Base-by-base conservation (phyloP, 2,888 invertebrate species). In the Eupithecia centaureata region DNA sequence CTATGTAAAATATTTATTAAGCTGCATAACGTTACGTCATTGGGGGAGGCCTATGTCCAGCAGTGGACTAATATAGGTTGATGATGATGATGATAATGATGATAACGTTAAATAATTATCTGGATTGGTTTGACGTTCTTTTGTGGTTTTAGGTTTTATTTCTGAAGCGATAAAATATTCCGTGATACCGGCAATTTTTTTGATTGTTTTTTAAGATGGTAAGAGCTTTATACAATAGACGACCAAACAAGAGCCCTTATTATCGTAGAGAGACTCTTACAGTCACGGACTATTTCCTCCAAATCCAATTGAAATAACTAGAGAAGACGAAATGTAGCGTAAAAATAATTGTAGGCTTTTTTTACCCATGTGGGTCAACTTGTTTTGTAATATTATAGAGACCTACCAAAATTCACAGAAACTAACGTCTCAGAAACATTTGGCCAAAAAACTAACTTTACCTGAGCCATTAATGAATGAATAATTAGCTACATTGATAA, bases 281-380 rank as follows among this genome's bases (percentile, higher is more conserved):
- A 18, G 47, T 47, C 47, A 47, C 12, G 47, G 47, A 47, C 47
- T 47, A 47, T 47, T 22, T 47, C 47, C 12, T 47, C 47, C 22
- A 22, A 18, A 47, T 47, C 22, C 22, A 4, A 18, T 22, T 47
- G 22, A 2, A 1, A 22, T 47, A 12, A 22, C 10, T 22, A 10
- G 18, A 10, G 1, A 18, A 18, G 10, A 22, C 22, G 10, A 22
- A 42, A 47, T 22, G 22, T 47, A 42, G 10, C 18, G 18, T 0
- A 8, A 42, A 2, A 38, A n/a, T 18, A 18, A 22, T 22, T 22
- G 1, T 10, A 42, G 7, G 0, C n/a, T 2, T 47, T 22, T 22
- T 47, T 4, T 0, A 42, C n/a, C n/a, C n/a, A 38, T 38, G n/a
- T 38, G n/a, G 38, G 42, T 42, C 10, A 10, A 42, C 3, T 18